Evolutionary conservation across 2,888 invertebrate genomes (phyloP).

Genomic region (Margaritifera margaritifera): DNA sequence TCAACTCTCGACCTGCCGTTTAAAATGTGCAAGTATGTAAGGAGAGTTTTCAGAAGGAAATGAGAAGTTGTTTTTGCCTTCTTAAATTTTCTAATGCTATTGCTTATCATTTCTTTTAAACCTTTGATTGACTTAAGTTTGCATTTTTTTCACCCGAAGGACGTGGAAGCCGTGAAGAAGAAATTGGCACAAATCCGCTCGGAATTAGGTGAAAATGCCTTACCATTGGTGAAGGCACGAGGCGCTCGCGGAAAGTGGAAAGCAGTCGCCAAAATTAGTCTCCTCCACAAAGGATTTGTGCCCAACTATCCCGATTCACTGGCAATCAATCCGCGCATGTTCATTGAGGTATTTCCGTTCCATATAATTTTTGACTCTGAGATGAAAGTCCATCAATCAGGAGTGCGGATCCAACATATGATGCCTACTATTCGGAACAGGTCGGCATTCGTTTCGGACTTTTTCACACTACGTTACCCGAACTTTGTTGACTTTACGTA

Average conservation of each 20-base stretch:
- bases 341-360: conserved; percentile 60
- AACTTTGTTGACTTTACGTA: conserved; percentile 50
- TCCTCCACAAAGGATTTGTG: conserved; percentile 52
- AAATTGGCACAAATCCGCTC: conserved; percentile 52
- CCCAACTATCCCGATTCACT: conserved; percentile 46
- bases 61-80: too few relatives aligned
- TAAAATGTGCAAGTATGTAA: too few relatives aligned
- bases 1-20: too few relatives aligned
- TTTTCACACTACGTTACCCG: conserved; percentile 55
- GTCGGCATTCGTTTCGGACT: conserved; percentile 36
- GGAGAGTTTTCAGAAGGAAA: too few relatives aligned
- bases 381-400: conserved; percentile 57
- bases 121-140: neutral
- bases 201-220: conserved; percentile 53
- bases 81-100: too few relatives aligned
- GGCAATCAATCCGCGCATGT: conserved; percentile 48
- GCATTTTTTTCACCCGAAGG: conserved; percentile 29
- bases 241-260: conserved; percentile 55
- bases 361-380: conserved; percentile 53
- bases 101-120: neutral
- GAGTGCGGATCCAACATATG: conserved; percentile 46
- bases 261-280: conserved; percentile 52
- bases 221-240: conserved; percentile 51
- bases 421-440: conserved; percentile 48
- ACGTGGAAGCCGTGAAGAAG: conserved; percentile 53